Percentiles rank a stretch among this genome's conserved stretches.
Evolutionary conservation across 2,797 vertebrate species (phyloP).

Genomic region (Anas acuta): DNA sequence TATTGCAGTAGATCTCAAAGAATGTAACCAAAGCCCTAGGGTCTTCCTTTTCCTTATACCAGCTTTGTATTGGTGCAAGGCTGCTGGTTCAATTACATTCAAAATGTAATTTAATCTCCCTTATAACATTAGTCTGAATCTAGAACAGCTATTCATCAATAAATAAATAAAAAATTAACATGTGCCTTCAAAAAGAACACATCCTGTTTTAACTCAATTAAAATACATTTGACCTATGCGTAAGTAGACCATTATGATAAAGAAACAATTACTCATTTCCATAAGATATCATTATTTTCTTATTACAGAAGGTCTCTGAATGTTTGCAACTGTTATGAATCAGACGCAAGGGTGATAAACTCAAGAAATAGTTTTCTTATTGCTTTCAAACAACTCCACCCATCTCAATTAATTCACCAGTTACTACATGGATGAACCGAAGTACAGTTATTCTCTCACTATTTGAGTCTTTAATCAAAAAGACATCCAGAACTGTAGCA

Average conservation of each 20-base stretch:
- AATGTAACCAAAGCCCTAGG: neutral
- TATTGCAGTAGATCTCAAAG: neutral
- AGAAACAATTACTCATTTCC: neutral
- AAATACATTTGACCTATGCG: neutral
- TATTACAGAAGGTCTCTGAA: neutral
- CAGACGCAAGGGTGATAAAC: neutral
- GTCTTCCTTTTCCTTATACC: neutral
- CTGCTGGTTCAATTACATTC: neutral
- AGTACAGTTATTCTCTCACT: neutral
- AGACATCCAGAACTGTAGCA: neutral
- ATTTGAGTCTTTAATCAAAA: neutral
- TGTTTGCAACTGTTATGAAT: conserved; percentile 10
- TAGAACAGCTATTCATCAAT: neutral
- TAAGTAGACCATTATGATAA: neutral
- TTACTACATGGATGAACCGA: neutral
- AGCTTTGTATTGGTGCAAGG: neutral
- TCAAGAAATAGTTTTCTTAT: conserved; percentile 5
- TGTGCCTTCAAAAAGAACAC: neutral
- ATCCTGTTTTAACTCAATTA: neutral
- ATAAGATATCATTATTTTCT: neutral
- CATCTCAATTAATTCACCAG: conserved; percentile 19
- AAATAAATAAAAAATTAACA: neutral
- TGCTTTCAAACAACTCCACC: conserved; percentile 31
- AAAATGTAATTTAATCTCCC: neutral
- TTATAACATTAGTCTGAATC: neutral